Evolutionary conservation across 64 coral and sea anemone genomes (phyloP).

Genomic region (Stichodactyla helianthus): DNA sequence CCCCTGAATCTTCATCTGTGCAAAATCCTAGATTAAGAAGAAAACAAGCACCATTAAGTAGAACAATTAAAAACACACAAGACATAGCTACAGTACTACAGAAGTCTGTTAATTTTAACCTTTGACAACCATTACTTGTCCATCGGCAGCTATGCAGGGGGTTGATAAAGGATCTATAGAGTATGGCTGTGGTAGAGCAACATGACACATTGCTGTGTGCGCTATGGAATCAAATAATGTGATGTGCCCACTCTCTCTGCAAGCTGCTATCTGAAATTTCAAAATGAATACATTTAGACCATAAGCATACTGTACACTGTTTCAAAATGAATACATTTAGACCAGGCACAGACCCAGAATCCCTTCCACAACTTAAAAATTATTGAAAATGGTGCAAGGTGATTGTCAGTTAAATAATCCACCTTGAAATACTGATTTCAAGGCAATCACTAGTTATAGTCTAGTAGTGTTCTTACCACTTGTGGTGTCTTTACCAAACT

Average conservation of each 20-base stretch:
- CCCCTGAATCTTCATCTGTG: background rate
- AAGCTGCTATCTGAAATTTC: constrained; percentile 31
- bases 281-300: too few species aligned
- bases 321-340: too few species aligned
- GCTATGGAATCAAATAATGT: constrained; percentile 32
- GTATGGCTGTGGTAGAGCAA: constrained; percentile 33
- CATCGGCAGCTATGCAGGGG: constrained; percentile 40
- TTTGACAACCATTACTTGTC: constrained; percentile 39
- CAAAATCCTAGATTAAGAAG: background rate
- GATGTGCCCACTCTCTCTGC: constrained; percentile 13
- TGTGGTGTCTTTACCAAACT: constrained; percentile 40
- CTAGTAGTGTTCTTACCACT: constrained; percentile 25
- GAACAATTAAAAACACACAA: background rate
- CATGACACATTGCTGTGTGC: constrained; percentile 42
- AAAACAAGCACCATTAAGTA: background rate
- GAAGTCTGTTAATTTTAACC: background rate
- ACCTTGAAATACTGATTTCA: too few species aligned
- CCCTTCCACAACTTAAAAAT: too few species aligned
- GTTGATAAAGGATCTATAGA: constrained; percentile 9
- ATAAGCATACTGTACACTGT: too few species aligned
- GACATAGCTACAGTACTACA: background rate
- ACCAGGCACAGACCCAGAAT: background rate
- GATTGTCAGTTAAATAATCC: too few species aligned
- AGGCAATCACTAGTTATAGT: too few species aligned
- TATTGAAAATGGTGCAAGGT: too few species aligned